Evolutionary conservation across 2,113 vertebrate species (phyloP).

Genomic region (Callochromis pleurospilus): DNA sequence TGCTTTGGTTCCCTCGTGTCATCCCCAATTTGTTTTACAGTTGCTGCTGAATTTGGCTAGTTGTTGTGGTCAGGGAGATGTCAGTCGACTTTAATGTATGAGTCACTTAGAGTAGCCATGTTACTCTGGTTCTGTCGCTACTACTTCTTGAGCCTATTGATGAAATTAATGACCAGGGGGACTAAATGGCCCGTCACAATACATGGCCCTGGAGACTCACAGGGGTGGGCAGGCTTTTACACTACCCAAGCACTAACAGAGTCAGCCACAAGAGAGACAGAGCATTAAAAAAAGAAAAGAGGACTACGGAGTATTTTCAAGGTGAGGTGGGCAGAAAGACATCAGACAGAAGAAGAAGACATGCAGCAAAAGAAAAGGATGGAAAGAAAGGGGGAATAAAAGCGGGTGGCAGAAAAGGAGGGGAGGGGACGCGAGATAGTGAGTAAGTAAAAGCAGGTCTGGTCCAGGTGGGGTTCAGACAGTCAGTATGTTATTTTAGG

Average conservation of each 20-base stretch:
- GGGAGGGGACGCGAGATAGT: constrained; percentile 11
- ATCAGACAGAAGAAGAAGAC: neutral
- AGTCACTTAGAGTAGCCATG: constrained; percentile 2
- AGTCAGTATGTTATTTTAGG: constrained; percentile 78
- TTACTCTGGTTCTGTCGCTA: neutral
- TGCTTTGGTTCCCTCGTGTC: constrained; percentile 7
- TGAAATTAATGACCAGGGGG: constrained; percentile 55
- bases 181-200: constrained; percentile 56
- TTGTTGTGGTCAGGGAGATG: neutral
- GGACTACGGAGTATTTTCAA: neutral
- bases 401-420: neutral
- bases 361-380: constrained; percentile 9
- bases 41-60: neutral
- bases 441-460: constrained; percentile 73
- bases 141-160: constrained; percentile 45
- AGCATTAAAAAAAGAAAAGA: neutral
- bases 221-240: constrained; percentile 22
- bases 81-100: constrained; percentile 14
- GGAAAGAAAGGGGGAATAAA: neutral
- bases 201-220: constrained; percentile 36
- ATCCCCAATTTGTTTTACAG: constrained; percentile 13
- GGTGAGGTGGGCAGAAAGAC: constrained; percentile 4
- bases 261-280: constrained; percentile 14
- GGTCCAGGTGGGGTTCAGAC: constrained; percentile 76
- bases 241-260: constrained; percentile 11